These are phyloP conservation scores for Panulirus ornatus DNA, from an alignment of 1,140 invertebrate species.

Conservation along the genomic window DNA sequence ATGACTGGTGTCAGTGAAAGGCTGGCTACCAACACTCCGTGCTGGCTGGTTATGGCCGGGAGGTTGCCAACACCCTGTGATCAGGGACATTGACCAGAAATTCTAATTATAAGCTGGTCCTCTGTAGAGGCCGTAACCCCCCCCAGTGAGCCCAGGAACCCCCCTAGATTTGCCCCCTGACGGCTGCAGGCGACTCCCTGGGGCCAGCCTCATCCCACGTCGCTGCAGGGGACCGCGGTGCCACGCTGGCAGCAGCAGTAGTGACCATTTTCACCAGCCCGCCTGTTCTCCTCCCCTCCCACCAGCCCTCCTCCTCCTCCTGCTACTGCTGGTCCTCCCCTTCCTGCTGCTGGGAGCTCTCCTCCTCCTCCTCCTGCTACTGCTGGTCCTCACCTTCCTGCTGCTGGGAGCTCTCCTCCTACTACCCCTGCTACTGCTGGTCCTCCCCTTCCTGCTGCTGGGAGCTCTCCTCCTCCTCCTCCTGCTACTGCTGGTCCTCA, in stretches of 20 bases:
- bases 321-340: background rate
- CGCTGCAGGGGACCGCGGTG: conserved; percentile 25
- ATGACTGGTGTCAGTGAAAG: too few species aligned
- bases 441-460: background rate
- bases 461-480: background rate
- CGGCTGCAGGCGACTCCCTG: conserved; percentile 44
- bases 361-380: background rate
- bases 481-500: background rate
- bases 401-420: background rate
- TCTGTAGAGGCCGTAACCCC: too few species aligned
- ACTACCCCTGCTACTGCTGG: conserved; percentile 6
- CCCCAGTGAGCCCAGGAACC: background rate
- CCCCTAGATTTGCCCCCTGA: conserved; percentile 25
- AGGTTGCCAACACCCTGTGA: too few species aligned
- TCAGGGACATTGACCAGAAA: too few species aligned
- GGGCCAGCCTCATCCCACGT: conserved; percentile 36
- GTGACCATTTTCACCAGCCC: conserved; percentile 48
- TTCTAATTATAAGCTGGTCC: too few species aligned
- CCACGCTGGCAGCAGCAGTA: conserved; percentile 45
- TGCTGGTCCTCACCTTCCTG: background rate
- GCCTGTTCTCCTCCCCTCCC: conserved; percentile 9
- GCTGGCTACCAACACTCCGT: too few species aligned
- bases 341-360: too few species aligned
- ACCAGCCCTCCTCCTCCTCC: background rate
- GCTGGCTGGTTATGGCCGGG: too few species aligned